phyloP scores from a whole-genome alignment of 1,140 invertebrate species.

The Diorhabda elongata region DNA sequence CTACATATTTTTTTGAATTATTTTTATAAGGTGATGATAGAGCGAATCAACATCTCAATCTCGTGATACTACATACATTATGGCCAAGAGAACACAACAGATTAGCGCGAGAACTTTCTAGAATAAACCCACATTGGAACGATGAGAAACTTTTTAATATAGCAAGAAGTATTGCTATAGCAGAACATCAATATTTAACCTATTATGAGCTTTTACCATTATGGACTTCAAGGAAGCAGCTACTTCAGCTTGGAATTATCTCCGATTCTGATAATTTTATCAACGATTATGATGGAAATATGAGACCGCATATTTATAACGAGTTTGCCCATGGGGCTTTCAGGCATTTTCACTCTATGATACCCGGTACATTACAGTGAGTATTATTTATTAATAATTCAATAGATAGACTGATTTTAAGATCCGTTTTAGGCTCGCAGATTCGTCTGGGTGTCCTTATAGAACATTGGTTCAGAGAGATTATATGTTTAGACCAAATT shows the following conservation, averaged over 20 bases:
- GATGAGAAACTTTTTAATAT: slow-evolving; percentile 87
- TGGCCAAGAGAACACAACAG: slow-evolving; percentile 87
- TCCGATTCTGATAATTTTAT: slow-evolving; percentile 63
- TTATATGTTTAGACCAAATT: slow-evolving; percentile 65
- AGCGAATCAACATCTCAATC: slow-evolving; percentile 81
- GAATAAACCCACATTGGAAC: slow-evolving; percentile 81
- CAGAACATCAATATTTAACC: slow-evolving; percentile 75
- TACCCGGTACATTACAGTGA: slow-evolving; percentile 74
- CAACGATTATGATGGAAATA: slow-evolving; percentile 76
- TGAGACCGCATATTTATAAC: slow-evolving; percentile 77
- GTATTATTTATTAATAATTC: slow-evolving; percentile 32
- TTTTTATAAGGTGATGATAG: slow-evolving; percentile 68
- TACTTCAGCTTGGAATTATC: slow-evolving; percentile 64
- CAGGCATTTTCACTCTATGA: slow-evolving; percentile 81
- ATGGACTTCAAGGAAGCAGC: slow-evolving; percentile 65
- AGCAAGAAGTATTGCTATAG: slow-evolving; percentile 71
- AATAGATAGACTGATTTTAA: no score
- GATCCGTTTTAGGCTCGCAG: neutral
- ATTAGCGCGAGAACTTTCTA: slow-evolving; percentile 65
- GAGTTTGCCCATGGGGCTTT: slow-evolving; percentile 83
- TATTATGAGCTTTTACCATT: slow-evolving; percentile 85
- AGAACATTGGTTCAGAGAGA: slow-evolving; percentile 51
- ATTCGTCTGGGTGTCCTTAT: neutral
- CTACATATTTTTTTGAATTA: neutral
- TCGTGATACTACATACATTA: slow-evolving; percentile 78